phyloP scores from a whole-genome alignment of 2,888 invertebrate genomes.

The Melinopterus prodromus region DNA sequence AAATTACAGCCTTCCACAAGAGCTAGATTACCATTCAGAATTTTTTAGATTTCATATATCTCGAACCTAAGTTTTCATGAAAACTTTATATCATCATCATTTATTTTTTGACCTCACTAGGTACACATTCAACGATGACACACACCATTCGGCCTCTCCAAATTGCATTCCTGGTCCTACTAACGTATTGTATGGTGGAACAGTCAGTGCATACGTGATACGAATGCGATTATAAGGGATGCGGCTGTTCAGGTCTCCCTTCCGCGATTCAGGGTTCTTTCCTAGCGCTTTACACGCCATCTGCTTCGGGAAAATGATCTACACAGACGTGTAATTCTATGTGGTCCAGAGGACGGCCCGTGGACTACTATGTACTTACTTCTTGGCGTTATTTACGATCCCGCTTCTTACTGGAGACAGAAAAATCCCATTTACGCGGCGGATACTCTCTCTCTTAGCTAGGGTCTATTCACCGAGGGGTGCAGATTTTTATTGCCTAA shows the following conservation, averaged over 20 bases:
- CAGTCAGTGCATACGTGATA: background rate
- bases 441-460: background rate
- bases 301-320: background rate
- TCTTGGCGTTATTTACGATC: background rate
- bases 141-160: background rate
- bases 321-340: background rate
- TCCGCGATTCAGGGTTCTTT: background rate
- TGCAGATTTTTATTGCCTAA: background rate
- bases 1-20: too few species aligned
- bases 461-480: background rate
- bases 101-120: too few species aligned
- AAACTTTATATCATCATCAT: too few species aligned
- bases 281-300: background rate
- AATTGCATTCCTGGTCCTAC: background rate
- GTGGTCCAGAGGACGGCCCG: background rate
- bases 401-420: background rate
- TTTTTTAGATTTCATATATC: too few species aligned
- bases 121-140: background rate
- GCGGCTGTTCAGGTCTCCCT: background rate
- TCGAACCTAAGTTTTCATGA: too few species aligned
- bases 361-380: background rate
- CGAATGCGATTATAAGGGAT: background rate
- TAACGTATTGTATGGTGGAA: background rate
- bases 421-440: background rate
- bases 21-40: too few species aligned